A percentile compares a stretch with the other conserved stretches of the same genome.
These are phyloP conservation scores for Dipodomys merriami DNA, from an alignment of 2,113 vertebrate genomes.

Conservation along the genomic window DNA sequence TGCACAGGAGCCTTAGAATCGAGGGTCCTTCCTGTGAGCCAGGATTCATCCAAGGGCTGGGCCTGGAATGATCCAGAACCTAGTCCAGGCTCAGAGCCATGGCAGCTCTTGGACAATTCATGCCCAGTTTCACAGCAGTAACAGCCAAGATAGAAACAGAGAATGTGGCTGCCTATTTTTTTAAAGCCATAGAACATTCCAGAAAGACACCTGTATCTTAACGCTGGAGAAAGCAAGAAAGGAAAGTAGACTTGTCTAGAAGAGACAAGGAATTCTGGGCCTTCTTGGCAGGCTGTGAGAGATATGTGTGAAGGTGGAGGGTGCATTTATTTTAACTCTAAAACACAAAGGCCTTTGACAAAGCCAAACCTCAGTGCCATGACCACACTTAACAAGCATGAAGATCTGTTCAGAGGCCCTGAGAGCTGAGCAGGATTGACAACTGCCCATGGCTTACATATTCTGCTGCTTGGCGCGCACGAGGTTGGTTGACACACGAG, in stretches of 20 bases:
- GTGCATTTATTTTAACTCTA: neutral
- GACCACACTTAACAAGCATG: neutral
- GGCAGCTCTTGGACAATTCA: neutral
- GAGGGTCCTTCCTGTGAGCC: neutral
- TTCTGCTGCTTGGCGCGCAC: too few species aligned
- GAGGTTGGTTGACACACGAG: too few species aligned
- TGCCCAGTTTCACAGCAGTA: neutral
- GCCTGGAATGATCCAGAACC: neutral
- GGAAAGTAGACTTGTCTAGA: neutral
- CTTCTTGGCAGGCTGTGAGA: neutral
- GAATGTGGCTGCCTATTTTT: neutral
- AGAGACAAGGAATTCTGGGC: neutral
- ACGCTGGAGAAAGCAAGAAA: neutral
- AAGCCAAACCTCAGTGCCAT: neutral
- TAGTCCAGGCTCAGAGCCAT: neutral
- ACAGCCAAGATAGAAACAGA: constrained; percentile 34
- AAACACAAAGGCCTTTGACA: neutral
- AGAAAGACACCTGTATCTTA: constrained; percentile 20
- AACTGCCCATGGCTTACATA: too few species aligned
- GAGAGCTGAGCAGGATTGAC: too few species aligned
- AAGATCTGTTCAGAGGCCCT: too few species aligned
- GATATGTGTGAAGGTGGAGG: neutral
- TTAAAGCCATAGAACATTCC: neutral
- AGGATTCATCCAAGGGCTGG: neutral
- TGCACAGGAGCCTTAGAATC: neutral